phyloP scores from a whole-genome alignment of 2,113 vertebrate genomes.

The Notarius quadriscutis region DNA sequence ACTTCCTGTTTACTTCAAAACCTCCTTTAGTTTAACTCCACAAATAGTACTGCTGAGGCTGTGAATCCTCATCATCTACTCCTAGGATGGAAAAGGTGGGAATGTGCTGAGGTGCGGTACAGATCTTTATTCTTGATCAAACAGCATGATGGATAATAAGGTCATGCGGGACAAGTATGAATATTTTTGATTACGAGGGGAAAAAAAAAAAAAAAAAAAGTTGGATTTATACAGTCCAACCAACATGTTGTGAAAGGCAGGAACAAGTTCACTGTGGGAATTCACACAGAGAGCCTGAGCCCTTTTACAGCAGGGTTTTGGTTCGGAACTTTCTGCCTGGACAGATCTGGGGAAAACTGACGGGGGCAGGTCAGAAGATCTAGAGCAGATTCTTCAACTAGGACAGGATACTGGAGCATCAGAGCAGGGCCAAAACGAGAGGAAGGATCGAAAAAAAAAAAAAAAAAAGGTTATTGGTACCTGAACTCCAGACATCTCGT shows the following conservation, averaged over 20 bases:
- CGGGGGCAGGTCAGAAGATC: constrained; percentile 36
- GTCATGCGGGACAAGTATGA: not conserved
- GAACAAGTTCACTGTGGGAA: not conserved
- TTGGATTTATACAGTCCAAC: too few relatives aligned
- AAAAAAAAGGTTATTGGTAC: constrained; percentile 35
- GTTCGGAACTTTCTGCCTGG: constrained; percentile 14
- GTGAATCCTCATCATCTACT: not conserved
- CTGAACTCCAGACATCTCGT: constrained; percentile 48
- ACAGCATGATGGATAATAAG: not conserved
- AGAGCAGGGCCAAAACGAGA: constrained; percentile 16
- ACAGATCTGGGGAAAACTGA: constrained; percentile 25
- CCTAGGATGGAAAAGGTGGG: not conserved
- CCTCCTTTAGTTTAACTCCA: not conserved
- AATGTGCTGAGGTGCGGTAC: not conserved
- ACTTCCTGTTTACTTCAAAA: not conserved
- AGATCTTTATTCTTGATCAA: not conserved
- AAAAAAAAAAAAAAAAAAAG: not conserved
- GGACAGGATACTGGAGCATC: constrained; percentile 41
- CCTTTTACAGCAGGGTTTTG: not conserved
- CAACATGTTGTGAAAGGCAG: not conserved
- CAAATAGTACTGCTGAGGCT: not conserved
- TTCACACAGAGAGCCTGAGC: not conserved
- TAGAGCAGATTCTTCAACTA: constrained; percentile 32
- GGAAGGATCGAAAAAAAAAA: not conserved
- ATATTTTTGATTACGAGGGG: not conserved